Evolutionary conservation across 1,140 invertebrate species (phyloP).

Genomic region (Venturia canescens): DNA sequence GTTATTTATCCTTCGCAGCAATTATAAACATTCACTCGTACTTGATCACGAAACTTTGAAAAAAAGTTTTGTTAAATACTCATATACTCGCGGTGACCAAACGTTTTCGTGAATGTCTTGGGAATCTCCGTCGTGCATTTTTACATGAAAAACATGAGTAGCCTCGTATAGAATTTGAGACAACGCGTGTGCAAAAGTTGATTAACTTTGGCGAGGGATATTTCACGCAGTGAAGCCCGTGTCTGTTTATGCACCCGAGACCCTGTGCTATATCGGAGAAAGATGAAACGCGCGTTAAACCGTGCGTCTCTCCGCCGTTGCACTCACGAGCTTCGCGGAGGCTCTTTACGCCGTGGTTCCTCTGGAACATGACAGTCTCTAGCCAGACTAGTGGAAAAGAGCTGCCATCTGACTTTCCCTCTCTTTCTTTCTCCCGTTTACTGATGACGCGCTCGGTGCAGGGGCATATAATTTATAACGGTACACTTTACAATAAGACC

Average conservation of each 20-base stretch:
- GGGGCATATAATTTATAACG: constrained; percentile 69
- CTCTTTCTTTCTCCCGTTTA: constrained; percentile 39
- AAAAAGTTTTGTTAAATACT: no score
- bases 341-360: background rate
- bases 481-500: constrained; percentile 71
- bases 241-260: constrained; percentile 27
- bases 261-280: background rate
- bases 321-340: background rate
- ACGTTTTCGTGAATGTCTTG: background rate
- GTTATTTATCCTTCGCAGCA: constrained; percentile 16
- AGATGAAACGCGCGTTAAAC: constrained; percentile 44
- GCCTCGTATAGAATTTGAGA: background rate
- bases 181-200: background rate
- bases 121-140: background rate
- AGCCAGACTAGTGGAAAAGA: background rate
- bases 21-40: constrained; percentile 12
- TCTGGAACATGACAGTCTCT: constrained; percentile 5
- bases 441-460: constrained; percentile 43
- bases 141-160: background rate
- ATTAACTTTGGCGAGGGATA: constrained; percentile 29
- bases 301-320: background rate
- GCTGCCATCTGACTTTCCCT: constrained; percentile 45
- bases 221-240: constrained; percentile 11
- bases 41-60: no score
- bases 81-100: background rate